These are phyloP conservation scores for Maniola jurtina DNA, from an alignment of 1,140 invertebrate species.

Conservation along the genomic window DNA sequence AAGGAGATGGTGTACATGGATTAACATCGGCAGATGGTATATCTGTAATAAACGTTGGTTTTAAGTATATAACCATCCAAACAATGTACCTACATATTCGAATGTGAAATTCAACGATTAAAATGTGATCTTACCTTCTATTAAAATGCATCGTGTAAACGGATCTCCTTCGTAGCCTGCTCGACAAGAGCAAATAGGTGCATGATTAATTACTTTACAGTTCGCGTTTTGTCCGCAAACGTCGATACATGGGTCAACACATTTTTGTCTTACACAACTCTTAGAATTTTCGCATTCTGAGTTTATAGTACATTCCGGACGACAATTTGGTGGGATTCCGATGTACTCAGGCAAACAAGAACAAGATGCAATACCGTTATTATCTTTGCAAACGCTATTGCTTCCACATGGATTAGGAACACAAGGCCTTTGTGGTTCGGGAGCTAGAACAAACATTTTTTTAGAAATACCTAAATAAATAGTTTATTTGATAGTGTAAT, in stretches of 20 bases:
- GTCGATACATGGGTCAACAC: constrained; percentile 83
- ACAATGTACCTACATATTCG: not conserved
- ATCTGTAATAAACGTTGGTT: constrained; percentile 38
- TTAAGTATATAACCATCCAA: not conserved
- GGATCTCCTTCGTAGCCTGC: constrained; percentile 82
- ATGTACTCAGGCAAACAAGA: constrained; percentile 82
- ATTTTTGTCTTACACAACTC: constrained; percentile 85
- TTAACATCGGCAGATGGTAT: constrained; percentile 66
- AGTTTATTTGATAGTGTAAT: too few species aligned
- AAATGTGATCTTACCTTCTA: constrained; percentile 48
- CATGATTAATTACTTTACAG: constrained; percentile 87
- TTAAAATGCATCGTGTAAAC: constrained; percentile 79
- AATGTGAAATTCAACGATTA: not conserved
- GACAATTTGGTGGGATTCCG: constrained; percentile 82
- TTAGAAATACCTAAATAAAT: constrained; percentile 60
- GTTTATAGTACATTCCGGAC: constrained; percentile 89
- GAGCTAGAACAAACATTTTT: constrained; percentile 45
- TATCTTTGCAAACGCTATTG: constrained; percentile 84
- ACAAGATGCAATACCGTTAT: constrained; percentile 80
- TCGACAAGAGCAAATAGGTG: constrained; percentile 85
- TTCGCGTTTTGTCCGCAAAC: constrained; percentile 86
- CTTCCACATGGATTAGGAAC: constrained; percentile 85
- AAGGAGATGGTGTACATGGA: constrained; percentile 83
- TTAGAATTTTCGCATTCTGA: constrained; percentile 90
- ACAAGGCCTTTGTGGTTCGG: constrained; percentile 79